Percentiles rank a stretch among this genome's conserved stretches.
These are phyloP conservation scores for Lomographa bimaculata DNA, from an alignment of 2,888 invertebrate species.

Conservation along the genomic window DNA sequence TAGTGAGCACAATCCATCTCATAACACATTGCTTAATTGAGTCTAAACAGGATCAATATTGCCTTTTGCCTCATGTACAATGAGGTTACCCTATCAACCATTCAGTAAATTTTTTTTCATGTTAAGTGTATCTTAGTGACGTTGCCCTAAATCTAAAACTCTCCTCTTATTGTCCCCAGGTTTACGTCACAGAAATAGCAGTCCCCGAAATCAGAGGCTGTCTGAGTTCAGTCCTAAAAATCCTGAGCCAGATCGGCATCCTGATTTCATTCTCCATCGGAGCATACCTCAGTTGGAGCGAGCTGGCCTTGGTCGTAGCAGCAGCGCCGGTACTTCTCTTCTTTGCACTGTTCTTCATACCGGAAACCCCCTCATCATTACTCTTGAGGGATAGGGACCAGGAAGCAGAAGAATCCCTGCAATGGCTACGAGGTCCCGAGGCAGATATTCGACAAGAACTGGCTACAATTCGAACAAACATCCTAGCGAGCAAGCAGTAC, in stretches of 20 bases:
- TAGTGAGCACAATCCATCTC: too few relatives aligned
- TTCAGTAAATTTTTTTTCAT: too few relatives aligned
- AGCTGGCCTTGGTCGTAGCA: slow-evolving; percentile 91
- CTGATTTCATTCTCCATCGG: slow-evolving; percentile 92
- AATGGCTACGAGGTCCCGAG: slow-evolving; percentile 91
- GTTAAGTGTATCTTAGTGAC: too few relatives aligned
- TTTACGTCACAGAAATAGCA: slow-evolving; percentile 96
- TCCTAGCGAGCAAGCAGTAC: slow-evolving; percentile 76
- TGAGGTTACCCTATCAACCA: too few relatives aligned
- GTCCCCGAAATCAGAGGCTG: slow-evolving; percentile 93
- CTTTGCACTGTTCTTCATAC: slow-evolving; percentile 89
- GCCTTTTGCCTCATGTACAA: too few relatives aligned
- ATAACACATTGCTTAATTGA: too few relatives aligned
- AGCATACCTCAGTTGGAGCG: slow-evolving; percentile 91
- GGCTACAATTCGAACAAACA: slow-evolving; percentile 88
- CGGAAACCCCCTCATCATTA: slow-evolving; percentile 94
- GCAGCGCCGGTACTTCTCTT: slow-evolving; percentile 90
- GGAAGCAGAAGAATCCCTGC: slow-evolving; percentile 88
- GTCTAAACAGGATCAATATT: too few relatives aligned
- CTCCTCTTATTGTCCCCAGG: slow-evolving; percentile 85
- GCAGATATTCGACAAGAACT: slow-evolving; percentile 90
- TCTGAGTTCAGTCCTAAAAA: slow-evolving; percentile 92
- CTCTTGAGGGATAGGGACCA: slow-evolving; percentile 89
- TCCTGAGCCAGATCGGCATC: slow-evolving; percentile 92
- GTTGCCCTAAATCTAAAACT: too few relatives aligned